Evolutionary conservation across 2,113 vertebrate genomes (phyloP).

Genomic region (Ivindomyrus marchei): DNA sequence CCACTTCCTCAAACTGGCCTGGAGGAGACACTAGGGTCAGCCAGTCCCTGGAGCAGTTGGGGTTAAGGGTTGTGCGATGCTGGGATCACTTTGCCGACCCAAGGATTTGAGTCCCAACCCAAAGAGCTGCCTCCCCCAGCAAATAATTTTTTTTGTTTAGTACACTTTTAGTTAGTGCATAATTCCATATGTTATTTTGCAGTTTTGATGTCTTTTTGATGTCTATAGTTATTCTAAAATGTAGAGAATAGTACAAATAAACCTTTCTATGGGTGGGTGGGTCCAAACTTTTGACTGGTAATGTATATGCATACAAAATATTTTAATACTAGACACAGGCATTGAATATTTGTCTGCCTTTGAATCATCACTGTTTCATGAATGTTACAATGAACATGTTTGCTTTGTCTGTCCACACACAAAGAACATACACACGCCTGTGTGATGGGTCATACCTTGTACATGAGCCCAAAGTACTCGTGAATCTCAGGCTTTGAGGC

Average conservation of each 20-base stretch:
- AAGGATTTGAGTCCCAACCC: background rate
- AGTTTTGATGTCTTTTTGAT: background rate
- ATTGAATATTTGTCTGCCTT: background rate
- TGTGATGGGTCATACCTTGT: slow-evolving; percentile 58
- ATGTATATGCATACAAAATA: background rate
- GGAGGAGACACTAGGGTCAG: background rate
- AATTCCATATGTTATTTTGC: background rate
- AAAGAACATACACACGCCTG: background rate
- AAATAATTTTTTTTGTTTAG: background rate
- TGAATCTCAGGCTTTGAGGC: slow-evolving; percentile 45
- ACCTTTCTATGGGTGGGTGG: background rate
- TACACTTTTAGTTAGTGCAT: background rate
- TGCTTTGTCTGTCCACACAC: background rate
- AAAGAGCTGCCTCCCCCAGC: background rate
- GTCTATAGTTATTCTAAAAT: background rate
- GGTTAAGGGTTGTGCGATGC: background rate
- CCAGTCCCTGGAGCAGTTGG: background rate
- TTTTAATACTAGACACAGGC: background rate
- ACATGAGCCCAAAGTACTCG: slow-evolving; percentile 77
- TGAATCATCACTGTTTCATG: background rate
- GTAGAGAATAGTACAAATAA: background rate
- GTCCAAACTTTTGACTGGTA: background rate
- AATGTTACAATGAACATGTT: background rate
- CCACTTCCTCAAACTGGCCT: background rate
- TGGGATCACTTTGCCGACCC: background rate